Conservation (phyloP, 2,888 invertebrate genomes). For the Trissonchulus sp. region DNA sequence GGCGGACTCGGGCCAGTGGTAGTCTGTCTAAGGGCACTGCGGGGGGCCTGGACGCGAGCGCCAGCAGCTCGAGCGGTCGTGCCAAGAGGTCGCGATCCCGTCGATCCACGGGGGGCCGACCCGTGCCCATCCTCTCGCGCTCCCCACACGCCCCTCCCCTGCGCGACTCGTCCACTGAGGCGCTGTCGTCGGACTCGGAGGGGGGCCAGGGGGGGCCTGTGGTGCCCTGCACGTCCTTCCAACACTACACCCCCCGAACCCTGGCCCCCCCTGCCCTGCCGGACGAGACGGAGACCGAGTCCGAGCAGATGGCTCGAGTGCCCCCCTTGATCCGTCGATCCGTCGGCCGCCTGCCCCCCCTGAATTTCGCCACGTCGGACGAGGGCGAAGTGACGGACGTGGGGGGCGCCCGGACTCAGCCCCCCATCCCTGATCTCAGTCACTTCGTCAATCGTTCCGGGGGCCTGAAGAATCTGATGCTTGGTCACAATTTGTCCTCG, state of each 20-base stretch:
- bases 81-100: background rate
- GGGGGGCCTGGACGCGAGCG: too few species aligned
- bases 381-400: constrained; percentile 8
- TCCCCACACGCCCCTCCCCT: constrained; percentile 19
- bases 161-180: background rate
- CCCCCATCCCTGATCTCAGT: constrained; percentile 20
- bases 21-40: background rate
- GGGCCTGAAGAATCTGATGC: background rate
- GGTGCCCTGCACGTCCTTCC: background rate
- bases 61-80: too few species aligned
- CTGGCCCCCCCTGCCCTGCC: background rate
- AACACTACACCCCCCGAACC: background rate
- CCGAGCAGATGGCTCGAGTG: background rate
- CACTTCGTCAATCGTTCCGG: constrained; percentile 16
- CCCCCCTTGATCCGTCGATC: constrained; percentile 5
- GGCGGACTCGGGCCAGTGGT: background rate
- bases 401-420: too few species aligned
- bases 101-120: background rate
- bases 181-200: background rate
- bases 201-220: background rate
- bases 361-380: background rate
- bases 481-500: constrained; percentile 15
- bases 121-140: background rate
- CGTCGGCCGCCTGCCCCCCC: background rate
- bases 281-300: constrained; percentile 25